phyloP scores from a whole-genome alignment of 2,888 invertebrate genomes.

The Camponotus fellah region DNA sequence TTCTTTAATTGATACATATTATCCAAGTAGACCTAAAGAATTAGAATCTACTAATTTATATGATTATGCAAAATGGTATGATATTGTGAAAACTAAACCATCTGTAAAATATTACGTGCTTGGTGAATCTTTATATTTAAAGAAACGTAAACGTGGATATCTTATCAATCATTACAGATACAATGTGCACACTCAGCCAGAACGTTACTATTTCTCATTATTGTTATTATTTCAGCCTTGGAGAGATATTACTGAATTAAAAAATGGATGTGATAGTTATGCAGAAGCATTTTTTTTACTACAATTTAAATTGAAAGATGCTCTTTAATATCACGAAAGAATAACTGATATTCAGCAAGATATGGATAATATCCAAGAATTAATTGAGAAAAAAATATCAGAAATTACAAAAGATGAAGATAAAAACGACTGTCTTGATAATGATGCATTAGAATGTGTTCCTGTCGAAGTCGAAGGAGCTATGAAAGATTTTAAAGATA shows the following conservation, averaged over 20 bases:
- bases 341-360: conserved; percentile 37
- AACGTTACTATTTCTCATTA: conserved; percentile 61
- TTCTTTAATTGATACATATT: conserved; percentile 73
- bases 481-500: conserved; percentile 1
- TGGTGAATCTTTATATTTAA: conserved; percentile 62
- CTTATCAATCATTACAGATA: conserved; percentile 75
- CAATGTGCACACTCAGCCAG: conserved; percentile 56
- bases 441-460: neutral
- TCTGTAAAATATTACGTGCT: conserved; percentile 53
- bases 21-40: conserved; percentile 57
- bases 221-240: conserved; percentile 64
- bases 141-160: conserved; percentile 72
- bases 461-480: neutral
- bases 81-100: no score
- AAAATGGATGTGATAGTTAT: conserved; percentile 56
- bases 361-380: neutral
- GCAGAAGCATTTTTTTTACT: conserved; percentile 52
- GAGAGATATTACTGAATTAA: conserved; percentile 59
- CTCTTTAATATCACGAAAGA: conserved; percentile 49
- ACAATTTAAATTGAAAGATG: conserved; percentile 42
- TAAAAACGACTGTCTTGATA: no score
- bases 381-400: neutral
- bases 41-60: neutral
- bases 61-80: no score
- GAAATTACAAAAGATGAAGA: neutral